Evolutionary conservation across 2,797 vertebrate genomes (phyloP).

Genomic region (Acipenser oxyrinchus): DNA sequence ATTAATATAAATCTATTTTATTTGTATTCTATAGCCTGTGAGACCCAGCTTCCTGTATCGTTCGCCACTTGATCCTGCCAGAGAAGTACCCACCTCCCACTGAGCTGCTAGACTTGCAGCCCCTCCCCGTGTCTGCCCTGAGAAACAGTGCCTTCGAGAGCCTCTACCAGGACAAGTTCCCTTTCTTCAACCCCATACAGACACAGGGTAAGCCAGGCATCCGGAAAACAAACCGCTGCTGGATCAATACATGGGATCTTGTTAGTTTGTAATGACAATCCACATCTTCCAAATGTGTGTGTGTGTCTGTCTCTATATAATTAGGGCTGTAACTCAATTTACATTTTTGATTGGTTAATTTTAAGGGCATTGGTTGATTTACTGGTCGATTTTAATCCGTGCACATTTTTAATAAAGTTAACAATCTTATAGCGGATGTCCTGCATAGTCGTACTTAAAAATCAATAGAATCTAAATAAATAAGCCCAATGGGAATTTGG

Average conservation of each 20-base stretch:
- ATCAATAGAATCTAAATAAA: too few species aligned
- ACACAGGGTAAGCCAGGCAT: conserved; percentile 76
- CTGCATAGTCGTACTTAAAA: too few species aligned
- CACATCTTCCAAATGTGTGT: too few species aligned
- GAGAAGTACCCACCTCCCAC: conserved; percentile 96
- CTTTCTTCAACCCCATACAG: conserved; percentile 98
- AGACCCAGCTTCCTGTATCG: conserved; percentile 92
- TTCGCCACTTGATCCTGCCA: conserved; percentile 90
- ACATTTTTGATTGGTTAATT: too few species aligned
- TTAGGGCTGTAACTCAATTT: too few species aligned
- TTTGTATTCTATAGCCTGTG: conserved; percentile 67
- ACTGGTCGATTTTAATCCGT: too few species aligned
- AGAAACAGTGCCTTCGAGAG: conserved; percentile 91
- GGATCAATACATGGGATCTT: not conserved
- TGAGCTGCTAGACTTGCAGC: conserved; percentile 91
- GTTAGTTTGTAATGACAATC: too few species aligned
- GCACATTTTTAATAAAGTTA: too few species aligned
- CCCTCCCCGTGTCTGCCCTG: conserved; percentile 88
- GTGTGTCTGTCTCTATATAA: too few species aligned
- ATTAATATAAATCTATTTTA: not conserved
- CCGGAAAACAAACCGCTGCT: not conserved
- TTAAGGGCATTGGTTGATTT: too few species aligned
- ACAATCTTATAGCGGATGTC: too few species aligned
- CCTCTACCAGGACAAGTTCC: conserved; percentile 96
- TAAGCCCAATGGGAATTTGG: too few species aligned